Evolutionary conservation across 2,797 vertebrate species (phyloP).

Genomic region (Hydrolagus colliei): DNA sequence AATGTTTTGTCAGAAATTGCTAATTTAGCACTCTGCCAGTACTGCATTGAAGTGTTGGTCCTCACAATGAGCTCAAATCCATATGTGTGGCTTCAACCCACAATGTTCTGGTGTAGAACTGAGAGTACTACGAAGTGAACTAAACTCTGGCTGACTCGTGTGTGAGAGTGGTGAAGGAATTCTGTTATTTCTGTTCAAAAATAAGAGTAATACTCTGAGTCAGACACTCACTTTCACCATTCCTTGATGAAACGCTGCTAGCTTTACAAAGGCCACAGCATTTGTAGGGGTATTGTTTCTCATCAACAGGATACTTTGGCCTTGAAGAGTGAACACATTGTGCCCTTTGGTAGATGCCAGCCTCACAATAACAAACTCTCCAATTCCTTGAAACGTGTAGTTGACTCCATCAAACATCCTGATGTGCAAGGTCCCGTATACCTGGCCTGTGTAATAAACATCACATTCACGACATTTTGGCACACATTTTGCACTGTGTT

Average conservation of each 20-base stretch:
- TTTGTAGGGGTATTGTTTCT: slow-evolving; percentile 42
- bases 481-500: too few relatives aligned
- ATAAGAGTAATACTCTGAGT: background rate
- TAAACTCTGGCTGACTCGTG: too few relatives aligned
- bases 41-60: too few relatives aligned
- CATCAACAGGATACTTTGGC: slow-evolving; percentile 52
- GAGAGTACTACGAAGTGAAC: too few relatives aligned
- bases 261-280: slow-evolving; percentile 56
- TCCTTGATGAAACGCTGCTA: slow-evolving; percentile 70
- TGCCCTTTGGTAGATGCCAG: slow-evolving; percentile 62
- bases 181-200: background rate
- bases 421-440: slow-evolving; percentile 67
- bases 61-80: too few relatives aligned
- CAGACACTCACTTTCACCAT: slow-evolving; percentile 60
- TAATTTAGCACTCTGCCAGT: too few relatives aligned
- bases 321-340: slow-evolving; percentile 75
- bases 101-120: too few relatives aligned
- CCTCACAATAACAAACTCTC: slow-evolving; percentile 66
- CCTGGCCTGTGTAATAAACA: slow-evolving; percentile 51
- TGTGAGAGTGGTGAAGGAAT: too few relatives aligned
- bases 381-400: slow-evolving; percentile 66
- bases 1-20: too few relatives aligned
- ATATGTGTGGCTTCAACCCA: too few relatives aligned
- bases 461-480: background rate
- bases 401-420: slow-evolving; percentile 64